These are phyloP conservation scores for Rotaria sp. DNA, from an alignment of 2,888 invertebrate genomes.

Conservation along the genomic window DNA sequence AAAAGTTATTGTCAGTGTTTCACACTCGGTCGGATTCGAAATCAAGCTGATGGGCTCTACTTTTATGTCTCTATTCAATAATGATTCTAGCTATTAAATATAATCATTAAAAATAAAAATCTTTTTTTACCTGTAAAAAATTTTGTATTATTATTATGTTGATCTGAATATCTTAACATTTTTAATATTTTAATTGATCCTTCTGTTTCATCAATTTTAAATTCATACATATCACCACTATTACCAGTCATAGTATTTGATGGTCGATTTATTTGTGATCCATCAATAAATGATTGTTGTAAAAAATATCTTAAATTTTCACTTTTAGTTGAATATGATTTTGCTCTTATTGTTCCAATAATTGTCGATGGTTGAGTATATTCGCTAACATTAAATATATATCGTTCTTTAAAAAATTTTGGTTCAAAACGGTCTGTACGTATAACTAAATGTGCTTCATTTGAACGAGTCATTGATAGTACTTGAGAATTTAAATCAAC, in stretches of 20 bases:
- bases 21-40: no score
- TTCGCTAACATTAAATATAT: not conserved
- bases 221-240: constrained; percentile 14
- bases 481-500: not conserved
- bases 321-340: not conserved
- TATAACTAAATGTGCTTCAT: not conserved
- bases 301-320: constrained; percentile 8
- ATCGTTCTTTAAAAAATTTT: not conserved
- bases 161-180: constrained; percentile 1
- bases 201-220: constrained; percentile 18
- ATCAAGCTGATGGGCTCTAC: no score
- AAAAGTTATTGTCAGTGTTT: no score
- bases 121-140: not conserved
- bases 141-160: constrained; percentile 30
- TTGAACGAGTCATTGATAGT: not conserved
- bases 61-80: no score
- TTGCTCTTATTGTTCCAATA: not conserved
- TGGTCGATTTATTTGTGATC: not conserved
- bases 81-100: no score
- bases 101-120: no score
- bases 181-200: constrained; percentile 22
- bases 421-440: not conserved
- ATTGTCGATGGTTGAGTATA: constrained; percentile 9
- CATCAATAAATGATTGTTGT: not conserved
- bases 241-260: not conserved